Evolutionary conservation across 2,888 invertebrate genomes (phyloP), one percentile per base, ranked within the genome.

Genomic region (Lasioglossum villosulum): DNA sequence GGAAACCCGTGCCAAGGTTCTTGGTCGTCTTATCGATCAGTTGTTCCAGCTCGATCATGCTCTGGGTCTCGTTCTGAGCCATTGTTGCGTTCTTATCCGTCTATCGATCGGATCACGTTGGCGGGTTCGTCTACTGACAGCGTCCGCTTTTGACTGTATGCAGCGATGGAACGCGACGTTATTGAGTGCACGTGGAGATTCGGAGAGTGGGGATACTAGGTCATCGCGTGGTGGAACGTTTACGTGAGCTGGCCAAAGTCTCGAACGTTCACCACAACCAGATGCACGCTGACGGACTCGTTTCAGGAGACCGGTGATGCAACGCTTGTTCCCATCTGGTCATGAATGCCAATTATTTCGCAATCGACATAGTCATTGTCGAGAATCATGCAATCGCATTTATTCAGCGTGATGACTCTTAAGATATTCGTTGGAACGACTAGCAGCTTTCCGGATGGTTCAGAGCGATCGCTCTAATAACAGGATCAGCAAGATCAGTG

Each of bases 11-110:
- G 5, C 82, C 86, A 0, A 92, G 80, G 0, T 48, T 71, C 6
- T 75, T 27, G 0, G 42, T 23, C 27, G 93, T 73, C 70, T 85
- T 83, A 0, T 68, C 76, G 16, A 92, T 75, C 66, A 92, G 16
- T 0, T n/a, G 10, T 0, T 86, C 83, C 45, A 93, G 2, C 78
- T 75, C 77, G 8, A 12, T 23, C 5, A 63, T 59, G 39, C 14
- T 6, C 12, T 0, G 77, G 5, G 37, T 10, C n/a, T 0, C 10
- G n/a, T 16, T 1, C 0, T 75, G 71, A 14, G 2, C 19, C 78
- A 83, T 78, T 16, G 5, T 48, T 0, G 12, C 8, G 37, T 19
- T 23, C 23, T 19, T 39, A 27, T 56, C 70, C 23, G 10, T 37
- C 23, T 66, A 2, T 19, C 19, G 10, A n/a, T 10, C 14, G 10